phyloP scores from a whole-genome alignment of 2,113 vertebrate species.

The Natator depressus region DNA sequence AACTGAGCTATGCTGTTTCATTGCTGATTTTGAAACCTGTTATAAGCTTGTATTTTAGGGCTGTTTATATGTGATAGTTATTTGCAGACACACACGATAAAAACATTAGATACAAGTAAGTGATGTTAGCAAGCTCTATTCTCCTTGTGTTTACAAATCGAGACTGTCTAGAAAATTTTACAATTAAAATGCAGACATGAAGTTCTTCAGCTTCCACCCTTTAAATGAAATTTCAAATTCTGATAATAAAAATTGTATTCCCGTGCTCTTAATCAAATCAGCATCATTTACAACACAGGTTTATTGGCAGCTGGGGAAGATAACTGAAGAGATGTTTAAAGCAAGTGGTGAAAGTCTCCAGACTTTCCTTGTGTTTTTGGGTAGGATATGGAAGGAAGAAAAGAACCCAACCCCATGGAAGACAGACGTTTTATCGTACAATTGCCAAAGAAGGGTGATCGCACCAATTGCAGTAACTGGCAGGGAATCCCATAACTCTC shows the following conservation, averaged over 20 bases:
- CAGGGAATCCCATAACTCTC: background rate
- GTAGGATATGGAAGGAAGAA: background rate
- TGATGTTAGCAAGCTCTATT: background rate
- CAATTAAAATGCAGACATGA: slow-evolving; percentile 2
- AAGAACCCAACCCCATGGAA: background rate
- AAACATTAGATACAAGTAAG: slow-evolving; percentile 27
- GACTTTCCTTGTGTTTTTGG: background rate
- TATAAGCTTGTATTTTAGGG: background rate
- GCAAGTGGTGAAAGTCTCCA: background rate
- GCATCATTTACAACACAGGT: background rate
- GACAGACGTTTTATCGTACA: background rate
- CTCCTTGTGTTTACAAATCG: background rate
- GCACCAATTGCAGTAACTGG: background rate
- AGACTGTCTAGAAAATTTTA: slow-evolving; percentile 2
- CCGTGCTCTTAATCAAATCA: background rate
- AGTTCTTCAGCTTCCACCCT: background rate
- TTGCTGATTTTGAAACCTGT: background rate
- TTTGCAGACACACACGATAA: slow-evolving; percentile 17
- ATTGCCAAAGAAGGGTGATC: background rate
- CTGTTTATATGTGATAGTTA: slow-evolving; percentile 14
- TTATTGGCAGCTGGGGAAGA: background rate
- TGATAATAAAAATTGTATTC: background rate
- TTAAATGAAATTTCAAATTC: background rate
- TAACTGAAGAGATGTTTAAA: background rate
- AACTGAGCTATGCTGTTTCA: background rate